Conservation (phyloP, 2,888 invertebrate genomes). For the Argyresthia goedartella region DNA sequence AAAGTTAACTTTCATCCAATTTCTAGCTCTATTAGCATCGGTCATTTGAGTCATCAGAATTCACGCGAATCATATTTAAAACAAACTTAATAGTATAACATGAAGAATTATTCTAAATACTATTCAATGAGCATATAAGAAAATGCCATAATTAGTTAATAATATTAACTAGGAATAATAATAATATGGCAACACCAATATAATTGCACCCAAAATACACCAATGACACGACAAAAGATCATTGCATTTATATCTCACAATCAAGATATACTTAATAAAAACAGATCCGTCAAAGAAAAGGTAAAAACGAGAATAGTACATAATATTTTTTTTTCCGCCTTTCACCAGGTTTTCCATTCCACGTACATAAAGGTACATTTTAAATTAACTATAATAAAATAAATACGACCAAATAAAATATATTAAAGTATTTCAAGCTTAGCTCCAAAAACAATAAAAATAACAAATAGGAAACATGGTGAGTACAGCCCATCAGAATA, state of each 20-base stretch:
- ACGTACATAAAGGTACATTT: neutral
- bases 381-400: no score
- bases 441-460: no score
- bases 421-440: no score
- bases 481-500: no score
- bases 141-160: neutral
- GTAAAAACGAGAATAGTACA: neutral
- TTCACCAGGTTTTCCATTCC: neutral
- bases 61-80: neutral
- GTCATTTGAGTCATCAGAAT: no score
- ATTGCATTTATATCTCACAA: constrained; percentile 2
- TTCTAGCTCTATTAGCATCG: no score
- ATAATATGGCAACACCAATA: neutral
- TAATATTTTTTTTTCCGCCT: constrained; percentile 5
- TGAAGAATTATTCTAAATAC: neutral
- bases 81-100: neutral
- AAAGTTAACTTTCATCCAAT: no score
- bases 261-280: neutral
- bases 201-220: constrained; percentile 22
- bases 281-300: neutral
- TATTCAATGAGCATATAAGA: neutral
- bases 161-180: neutral
- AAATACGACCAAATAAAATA: no score
- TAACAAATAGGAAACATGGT: no score
- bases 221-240: constrained; percentile 23